A percentile compares a stretch with the other conserved stretches of the same genome.
phyloP scores from a whole-genome alignment of 2,113 vertebrate genomes.

The Hymenochirus boettgeri region DNA sequence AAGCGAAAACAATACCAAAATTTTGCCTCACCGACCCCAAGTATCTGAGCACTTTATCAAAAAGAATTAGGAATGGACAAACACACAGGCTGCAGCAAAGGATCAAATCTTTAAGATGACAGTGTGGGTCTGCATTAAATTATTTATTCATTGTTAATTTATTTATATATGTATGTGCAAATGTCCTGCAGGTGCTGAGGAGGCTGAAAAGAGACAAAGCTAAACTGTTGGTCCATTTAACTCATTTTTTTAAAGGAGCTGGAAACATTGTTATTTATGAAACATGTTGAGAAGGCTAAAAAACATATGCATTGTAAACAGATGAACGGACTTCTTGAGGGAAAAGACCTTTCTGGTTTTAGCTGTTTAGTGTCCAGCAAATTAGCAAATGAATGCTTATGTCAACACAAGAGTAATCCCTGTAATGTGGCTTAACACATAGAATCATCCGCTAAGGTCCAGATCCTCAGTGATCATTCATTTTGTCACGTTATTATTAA shows the following conservation, averaged over 20 bases:
- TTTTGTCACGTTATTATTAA: no score
- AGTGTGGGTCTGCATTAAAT: slow-evolving; percentile 68
- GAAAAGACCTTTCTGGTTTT: slow-evolving; percentile 28
- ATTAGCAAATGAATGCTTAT: slow-evolving; percentile 80
- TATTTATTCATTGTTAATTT: slow-evolving; percentile 85
- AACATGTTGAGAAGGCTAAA: slow-evolving; percentile 54
- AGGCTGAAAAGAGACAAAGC: slow-evolving; percentile 67
- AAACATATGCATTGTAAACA: slow-evolving; percentile 55
- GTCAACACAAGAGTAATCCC: slow-evolving; percentile 71
- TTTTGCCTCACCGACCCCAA: slow-evolving; percentile 75
- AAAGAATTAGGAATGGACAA: slow-evolving; percentile 71
- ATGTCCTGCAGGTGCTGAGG: slow-evolving; percentile 73
- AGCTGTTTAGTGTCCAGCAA: slow-evolving; percentile 62
- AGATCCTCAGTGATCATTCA: slow-evolving; percentile 18
- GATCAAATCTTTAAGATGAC: slow-evolving; percentile 69
- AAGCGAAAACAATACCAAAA: slow-evolving; percentile 78
- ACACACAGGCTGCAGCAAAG: slow-evolving; percentile 61
- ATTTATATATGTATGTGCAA: slow-evolving; percentile 80
- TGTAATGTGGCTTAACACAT: slow-evolving; percentile 62
- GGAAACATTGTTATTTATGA: slow-evolving; percentile 70
- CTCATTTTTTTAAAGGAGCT: slow-evolving; percentile 72
- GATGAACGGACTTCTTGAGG: slow-evolving; percentile 48
- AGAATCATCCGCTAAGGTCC: slow-evolving; percentile 53
- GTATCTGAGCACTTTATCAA: slow-evolving; percentile 79
- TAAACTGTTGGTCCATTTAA: slow-evolving; percentile 75